Base-by-base conservation (phyloP, 2,888 invertebrate species). In the Ophraella communa region DNA sequence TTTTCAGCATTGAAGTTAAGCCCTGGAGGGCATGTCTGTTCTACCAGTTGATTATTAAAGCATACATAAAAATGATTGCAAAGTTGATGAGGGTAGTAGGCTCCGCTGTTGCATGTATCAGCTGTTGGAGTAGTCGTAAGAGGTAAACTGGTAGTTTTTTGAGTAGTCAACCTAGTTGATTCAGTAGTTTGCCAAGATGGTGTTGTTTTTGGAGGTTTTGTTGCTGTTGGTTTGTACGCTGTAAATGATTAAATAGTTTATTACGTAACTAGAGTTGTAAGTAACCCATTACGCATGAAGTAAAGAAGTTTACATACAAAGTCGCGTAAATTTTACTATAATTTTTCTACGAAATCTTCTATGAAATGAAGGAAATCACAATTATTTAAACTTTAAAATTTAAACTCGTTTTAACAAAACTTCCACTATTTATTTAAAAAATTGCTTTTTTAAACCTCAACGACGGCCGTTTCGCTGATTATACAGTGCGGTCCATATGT, bases 1-100 rank as follows among this genome's bases (percentile, higher is more conserved):
- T 83, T 83, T 4, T 88, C 84, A 5, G 85, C 84, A 72, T 89
- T 88, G 89, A 93, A 94, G 65, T 89, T 88, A 1, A 94, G 84
- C 1, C 92, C 91, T 0, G 91, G 89, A 0, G 91, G 91, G 76
- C 94, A 94, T 60, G 86, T 86, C 74, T 90, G 91, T 0, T 87
- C 81, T 2, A 92, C 85, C 55, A 91, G 81, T n/a, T 86, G 81
- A 0, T 88, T 89, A 79, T 93, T 92, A 8, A 91, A 90, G 77
- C 94, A 94, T 18, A 94, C 87, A 74, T 89, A 89, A 80, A 92
- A 94, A 73, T 87, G 87, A 59, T 87, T 88, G 75, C 94, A 94
- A 54, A 88, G 85, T 0, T 89, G 87, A 74, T 91, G 91, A 0
- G 90, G 84, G 76, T 91, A 92, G 79, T 93, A 94, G 7, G 89